Evolutionary conservation across 1,140 invertebrate genomes (phyloP).

Genomic region (Proctacanthus coquilletti): DNA sequence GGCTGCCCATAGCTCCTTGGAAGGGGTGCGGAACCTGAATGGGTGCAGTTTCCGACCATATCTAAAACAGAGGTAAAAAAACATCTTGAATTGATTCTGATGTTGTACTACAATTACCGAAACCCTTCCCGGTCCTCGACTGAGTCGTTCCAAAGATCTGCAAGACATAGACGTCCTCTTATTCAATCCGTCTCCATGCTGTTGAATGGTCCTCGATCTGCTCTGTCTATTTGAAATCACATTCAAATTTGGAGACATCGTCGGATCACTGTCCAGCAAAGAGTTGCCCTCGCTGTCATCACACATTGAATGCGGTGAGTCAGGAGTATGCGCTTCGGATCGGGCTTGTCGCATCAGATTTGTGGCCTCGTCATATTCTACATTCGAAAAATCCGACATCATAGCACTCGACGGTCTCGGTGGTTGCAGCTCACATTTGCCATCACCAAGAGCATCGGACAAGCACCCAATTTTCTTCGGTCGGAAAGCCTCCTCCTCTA

Average conservation of each 20-base stretch:
- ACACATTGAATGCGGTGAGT: conserved; percentile 25
- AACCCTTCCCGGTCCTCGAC: conserved; percentile 24
- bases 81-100: background rate
- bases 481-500: conserved; percentile 63
- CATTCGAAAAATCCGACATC: conserved; percentile 25
- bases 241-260: conserved; percentile 7
- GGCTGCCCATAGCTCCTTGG: conserved; percentile 66
- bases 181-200: conserved; percentile 14
- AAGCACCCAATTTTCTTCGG: conserved; percentile 41
- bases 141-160: conserved; percentile 30
- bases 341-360: conserved; percentile 22
- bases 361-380: conserved; percentile 27
- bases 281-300: conserved; percentile 11
- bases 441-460: conserved; percentile 43
- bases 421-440: conserved; percentile 13
- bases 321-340: conserved; percentile 27
- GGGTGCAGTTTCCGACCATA: conserved; percentile 31
- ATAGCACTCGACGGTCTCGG: conserved; percentile 26
- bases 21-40: conserved; percentile 45
- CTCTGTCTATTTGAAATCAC: too few species aligned
- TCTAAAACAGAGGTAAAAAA: conserved; percentile 9
- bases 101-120: conserved; percentile 13
- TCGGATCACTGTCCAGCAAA: conserved; percentile 9
- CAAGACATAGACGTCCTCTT: conserved; percentile 22
- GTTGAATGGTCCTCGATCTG: conserved; percentile 12